Evolutionary conservation across 2,888 invertebrate genomes (phyloP), one percentile per base, ranked within the genome.

Genomic region (Troides helena): DNA sequence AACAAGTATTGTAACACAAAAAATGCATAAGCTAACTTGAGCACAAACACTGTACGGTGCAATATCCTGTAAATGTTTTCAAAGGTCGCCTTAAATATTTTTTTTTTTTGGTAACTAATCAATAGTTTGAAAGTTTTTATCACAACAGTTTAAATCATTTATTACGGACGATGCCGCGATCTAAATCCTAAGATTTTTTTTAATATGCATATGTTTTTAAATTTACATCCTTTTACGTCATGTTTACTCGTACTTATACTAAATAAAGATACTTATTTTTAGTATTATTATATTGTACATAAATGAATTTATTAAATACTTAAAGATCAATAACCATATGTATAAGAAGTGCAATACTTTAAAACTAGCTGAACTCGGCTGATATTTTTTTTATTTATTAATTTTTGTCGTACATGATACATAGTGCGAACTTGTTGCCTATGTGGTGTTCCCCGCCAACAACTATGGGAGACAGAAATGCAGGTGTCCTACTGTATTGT

Each of bases 71-170:
- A n/a, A n/a, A 53, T 53, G n/a, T 12, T 53, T 53, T 46, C n/a
- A n/a, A 53, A n/a, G 53, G 53, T n/a, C n/a, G 53, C n/a, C n/a
- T 53, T 53, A 58, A n/a, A 60, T 36, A 56, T 60, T 2, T 50
- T 25, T 60, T 60, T 36, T 53, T 23, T 53, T 53, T 7, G 17
- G 53, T 30, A 36, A 30, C 53, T 21, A 14, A 59, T 43, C 66
- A 36, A 36, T 53, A 36, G 60, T 25, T 66, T 50, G 18, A n/a
- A 53, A 10, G 21, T 60, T 30, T 57, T 14, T 66, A 50, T 60
- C 60, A 66, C 30, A 66, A 53, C 60, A 30, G 66, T 57, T 21
- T 58, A 23, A n/a, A 12, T 53, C 6, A n/a, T n/a, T n/a, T 18
- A 53, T 2, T 18, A 18, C 53, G n/a, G n/a, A 53, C 53, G 18